Evolutionary conservation across 2,888 invertebrate genomes (phyloP).

Genomic region (Ischnura elegans): DNA sequence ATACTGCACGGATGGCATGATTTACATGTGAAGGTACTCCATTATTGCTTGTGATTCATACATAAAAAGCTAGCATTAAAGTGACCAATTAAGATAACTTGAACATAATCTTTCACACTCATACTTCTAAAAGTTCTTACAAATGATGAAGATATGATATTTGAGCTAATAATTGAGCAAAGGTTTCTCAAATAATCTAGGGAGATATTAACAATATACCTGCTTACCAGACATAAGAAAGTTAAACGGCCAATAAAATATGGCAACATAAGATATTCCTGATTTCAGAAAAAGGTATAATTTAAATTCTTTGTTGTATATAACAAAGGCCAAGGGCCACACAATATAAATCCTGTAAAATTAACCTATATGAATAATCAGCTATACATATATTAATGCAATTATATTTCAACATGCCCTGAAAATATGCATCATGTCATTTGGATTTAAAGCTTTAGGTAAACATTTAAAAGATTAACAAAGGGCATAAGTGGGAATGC

Average conservation of each 20-base stretch:
- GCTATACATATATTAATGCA: background rate
- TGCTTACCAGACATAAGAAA: slow-evolving; percentile 16
- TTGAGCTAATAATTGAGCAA: slow-evolving; percentile 67
- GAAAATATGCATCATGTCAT: background rate
- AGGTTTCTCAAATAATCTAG: background rate
- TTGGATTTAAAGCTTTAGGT: slow-evolving; percentile 15
- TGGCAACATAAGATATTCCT: slow-evolving; percentile 12
- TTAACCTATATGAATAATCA: background rate
- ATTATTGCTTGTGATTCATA: slow-evolving; percentile 8
- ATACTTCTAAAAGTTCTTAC: background rate
- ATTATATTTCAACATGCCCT: background rate
- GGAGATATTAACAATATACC: background rate
- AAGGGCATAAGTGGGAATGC: background rate
- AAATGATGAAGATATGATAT: background rate
- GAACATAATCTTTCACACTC: background rate
- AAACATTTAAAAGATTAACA: background rate
- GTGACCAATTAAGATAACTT: background rate
- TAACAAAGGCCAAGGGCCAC: background rate
- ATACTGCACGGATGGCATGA: slow-evolving; percentile 56
- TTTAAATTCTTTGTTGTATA: slow-evolving; percentile 6
- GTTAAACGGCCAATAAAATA: slow-evolving; percentile 5
- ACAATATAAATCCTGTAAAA: background rate
- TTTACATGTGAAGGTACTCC: slow-evolving; percentile 32
- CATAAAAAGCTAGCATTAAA: slow-evolving; percentile 11
- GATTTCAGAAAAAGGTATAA: slow-evolving; percentile 17